phyloP scores from a whole-genome alignment of 2,113 vertebrate genomes.

The Silurus asotus region DNA sequence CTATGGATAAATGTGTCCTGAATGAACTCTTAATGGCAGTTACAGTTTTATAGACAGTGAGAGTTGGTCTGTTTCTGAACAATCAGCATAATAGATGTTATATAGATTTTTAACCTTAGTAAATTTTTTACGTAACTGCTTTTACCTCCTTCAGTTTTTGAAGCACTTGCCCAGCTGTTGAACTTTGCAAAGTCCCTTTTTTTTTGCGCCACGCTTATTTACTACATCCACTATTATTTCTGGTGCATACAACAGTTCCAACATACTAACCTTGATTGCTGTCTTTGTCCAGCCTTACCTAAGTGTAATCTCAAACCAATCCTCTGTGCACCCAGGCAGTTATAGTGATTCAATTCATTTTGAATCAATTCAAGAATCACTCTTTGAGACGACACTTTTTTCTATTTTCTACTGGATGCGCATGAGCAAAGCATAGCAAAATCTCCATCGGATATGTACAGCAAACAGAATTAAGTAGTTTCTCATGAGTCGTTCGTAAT shows the following conservation, averaged over 20 bases:
- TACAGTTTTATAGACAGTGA: conserved; percentile 1
- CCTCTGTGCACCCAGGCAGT: not conserved
- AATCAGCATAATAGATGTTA: not conserved
- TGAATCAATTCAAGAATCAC: too few species aligned
- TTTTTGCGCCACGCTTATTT: not conserved
- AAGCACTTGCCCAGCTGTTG: not conserved
- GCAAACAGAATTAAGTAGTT: too few species aligned
- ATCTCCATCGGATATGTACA: too few species aligned
- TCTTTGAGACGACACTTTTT: too few species aligned
- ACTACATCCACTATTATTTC: not conserved
- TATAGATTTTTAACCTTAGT: not conserved
- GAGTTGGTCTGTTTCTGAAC: not conserved
- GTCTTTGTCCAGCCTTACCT: not conserved
- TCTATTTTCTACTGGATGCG: too few species aligned
- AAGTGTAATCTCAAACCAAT: not conserved
- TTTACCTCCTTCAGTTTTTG: not conserved
- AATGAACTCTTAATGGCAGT: not conserved
- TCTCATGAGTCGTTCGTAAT: too few species aligned
- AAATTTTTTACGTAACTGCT: not conserved
- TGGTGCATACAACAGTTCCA: not conserved
- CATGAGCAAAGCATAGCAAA: too few species aligned
- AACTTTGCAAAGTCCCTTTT: not conserved
- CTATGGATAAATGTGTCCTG: not conserved
- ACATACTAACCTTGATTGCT: not conserved
- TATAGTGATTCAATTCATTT: too few species aligned